A percentile compares a stretch with the other conserved stretches of the same genome.
Conservation (phyloP, 2,888 invertebrate species). For the Callimorpha dominula region DNA sequence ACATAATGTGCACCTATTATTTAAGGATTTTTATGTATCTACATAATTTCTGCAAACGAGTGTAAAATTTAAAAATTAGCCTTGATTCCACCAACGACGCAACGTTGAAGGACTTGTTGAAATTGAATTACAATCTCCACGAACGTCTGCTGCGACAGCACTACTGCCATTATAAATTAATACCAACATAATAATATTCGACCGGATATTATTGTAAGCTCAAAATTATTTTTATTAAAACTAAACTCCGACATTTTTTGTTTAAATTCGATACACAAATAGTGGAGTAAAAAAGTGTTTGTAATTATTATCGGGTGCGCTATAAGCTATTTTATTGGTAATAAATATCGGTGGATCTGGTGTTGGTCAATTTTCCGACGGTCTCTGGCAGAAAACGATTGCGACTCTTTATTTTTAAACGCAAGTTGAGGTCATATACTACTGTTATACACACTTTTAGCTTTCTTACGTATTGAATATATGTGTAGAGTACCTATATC, state of each 20-base stretch:
- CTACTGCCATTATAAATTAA: slow-evolving; percentile 64
- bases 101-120: slow-evolving; percentile 37
- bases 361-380: slow-evolving; percentile 62
- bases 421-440: slow-evolving; percentile 64
- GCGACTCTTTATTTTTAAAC: slow-evolving; percentile 71
- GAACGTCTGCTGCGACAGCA: slow-evolving; percentile 73
- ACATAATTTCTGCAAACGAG: slow-evolving; percentile 18
- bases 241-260: slow-evolving; percentile 59
- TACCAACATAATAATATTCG: slow-evolving; percentile 67
- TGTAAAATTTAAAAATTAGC: slow-evolving; percentile 16
- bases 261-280: slow-evolving; percentile 60
- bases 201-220: slow-evolving; percentile 78
- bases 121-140: slow-evolving; percentile 61
- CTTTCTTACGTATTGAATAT: slow-evolving; percentile 20
- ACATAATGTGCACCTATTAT: slow-evolving; percentile 51
- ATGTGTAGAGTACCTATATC: no score
- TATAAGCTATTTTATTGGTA: slow-evolving; percentile 74
- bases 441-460: slow-evolving; percentile 49
- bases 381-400: slow-evolving; percentile 58
- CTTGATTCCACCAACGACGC: slow-evolving; percentile 31
- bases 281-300: slow-evolving; percentile 58
- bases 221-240: slow-evolving; percentile 66
- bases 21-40: slow-evolving; percentile 39
- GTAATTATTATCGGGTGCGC: slow-evolving; percentile 63
- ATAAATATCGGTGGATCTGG: slow-evolving; percentile 79